A percentile compares a stretch with the other conserved stretches of the same genome.
These are phyloP conservation scores for Phainopepla nitens DNA, from an alignment of 2,113 vertebrate genomes.

Conservation along the genomic window DNA sequence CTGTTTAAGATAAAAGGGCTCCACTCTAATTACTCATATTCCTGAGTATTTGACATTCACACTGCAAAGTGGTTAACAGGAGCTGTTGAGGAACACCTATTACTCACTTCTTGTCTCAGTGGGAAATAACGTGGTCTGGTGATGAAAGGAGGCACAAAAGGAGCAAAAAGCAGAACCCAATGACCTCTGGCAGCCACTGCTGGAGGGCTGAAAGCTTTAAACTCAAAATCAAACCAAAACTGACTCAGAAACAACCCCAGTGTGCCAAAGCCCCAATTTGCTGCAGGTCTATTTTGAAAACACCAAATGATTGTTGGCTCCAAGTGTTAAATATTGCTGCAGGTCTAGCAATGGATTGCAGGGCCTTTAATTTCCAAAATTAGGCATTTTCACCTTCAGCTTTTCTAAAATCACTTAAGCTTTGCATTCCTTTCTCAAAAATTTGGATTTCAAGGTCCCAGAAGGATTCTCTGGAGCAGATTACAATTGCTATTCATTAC, in stretches of 20 bases:
- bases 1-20: background rate
- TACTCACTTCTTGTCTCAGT: background rate
- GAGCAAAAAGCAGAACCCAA: background rate
- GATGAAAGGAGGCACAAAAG: background rate
- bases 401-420: background rate
- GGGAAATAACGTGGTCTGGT: background rate
- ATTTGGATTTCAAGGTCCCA: background rate
- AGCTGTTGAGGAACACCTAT: background rate
- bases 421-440: background rate
- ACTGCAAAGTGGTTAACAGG: background rate
- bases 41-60: background rate
- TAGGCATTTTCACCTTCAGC: background rate
- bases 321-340: background rate
- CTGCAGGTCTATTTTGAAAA: background rate
- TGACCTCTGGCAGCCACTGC: background rate
- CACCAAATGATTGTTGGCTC: background rate
- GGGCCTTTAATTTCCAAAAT: background rate
- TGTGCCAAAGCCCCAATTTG: background rate
- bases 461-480: background rate
- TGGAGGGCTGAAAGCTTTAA: background rate
- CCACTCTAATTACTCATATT: background rate
- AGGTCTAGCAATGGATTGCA: background rate
- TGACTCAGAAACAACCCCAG: background rate
- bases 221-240: background rate
- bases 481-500: background rate